phyloP scores from a whole-genome alignment of 2,797 vertebrate genomes.

The Bufotes viridis region DNA sequence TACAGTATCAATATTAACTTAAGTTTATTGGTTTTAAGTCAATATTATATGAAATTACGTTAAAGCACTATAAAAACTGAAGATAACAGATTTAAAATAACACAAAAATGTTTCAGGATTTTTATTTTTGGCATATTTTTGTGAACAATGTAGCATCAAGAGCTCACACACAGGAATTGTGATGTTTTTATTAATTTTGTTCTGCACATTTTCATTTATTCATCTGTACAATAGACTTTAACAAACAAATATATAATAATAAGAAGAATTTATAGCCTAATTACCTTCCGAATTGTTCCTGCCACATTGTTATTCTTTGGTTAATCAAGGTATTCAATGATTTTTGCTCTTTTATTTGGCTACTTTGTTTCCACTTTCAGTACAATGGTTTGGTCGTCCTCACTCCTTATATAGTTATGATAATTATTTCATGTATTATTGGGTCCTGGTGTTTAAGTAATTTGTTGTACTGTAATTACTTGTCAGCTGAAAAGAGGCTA shows the following conservation, averaged over 20 bases:
- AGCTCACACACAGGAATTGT: not conserved
- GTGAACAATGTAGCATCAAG: not conserved
- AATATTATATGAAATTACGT: conserved; percentile 14
- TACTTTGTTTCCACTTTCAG: conserved; percentile 8
- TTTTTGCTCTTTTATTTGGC: conserved; percentile 19
- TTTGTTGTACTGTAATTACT: not conserved
- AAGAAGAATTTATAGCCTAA: conserved; percentile 32
- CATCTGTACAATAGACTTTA: conserved; percentile 40
- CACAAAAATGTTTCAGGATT: not conserved
- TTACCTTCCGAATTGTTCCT: conserved; percentile 47
- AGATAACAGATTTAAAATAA: not conserved
- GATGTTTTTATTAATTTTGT: conserved; percentile 40
- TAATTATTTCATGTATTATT: conserved; percentile 27
- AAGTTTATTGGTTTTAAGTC: conserved; percentile 20
- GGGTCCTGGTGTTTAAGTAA: not conserved
- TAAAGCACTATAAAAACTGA: not conserved
- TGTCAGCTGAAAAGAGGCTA: not conserved
- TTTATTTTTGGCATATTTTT: not conserved
- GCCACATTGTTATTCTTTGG: conserved; percentile 24
- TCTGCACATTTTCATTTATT: conserved; percentile 21
- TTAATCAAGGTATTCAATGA: conserved; percentile 44
- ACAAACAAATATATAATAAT: conserved; percentile 49
- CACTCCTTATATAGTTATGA: not conserved
- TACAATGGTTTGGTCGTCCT: not conserved
- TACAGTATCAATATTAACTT: not conserved